Percentiles rank a stretch among this genome's conserved stretches.
Evolutionary conservation across 2,113 vertebrate species (phyloP).

Genomic region (Pheucticus melanocephalus): DNA sequence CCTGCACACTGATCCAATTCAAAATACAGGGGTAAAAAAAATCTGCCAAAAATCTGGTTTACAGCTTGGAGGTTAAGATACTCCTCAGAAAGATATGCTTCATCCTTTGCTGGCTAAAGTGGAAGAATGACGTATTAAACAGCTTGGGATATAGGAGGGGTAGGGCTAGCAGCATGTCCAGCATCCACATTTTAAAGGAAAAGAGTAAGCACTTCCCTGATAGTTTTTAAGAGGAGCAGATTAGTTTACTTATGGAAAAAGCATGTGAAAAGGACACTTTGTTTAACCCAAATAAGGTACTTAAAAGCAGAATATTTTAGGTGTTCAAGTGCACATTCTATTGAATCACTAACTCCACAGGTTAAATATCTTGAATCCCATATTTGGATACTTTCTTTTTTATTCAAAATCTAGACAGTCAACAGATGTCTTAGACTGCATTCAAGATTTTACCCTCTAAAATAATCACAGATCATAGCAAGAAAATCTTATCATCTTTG

Average conservation of each 20-base stretch:
- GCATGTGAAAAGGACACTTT: fast-evolving
- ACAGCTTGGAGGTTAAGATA: neutral
- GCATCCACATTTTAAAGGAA: neutral
- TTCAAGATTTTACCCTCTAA: neutral
- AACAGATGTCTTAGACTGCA: neutral
- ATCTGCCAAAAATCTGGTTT: neutral
- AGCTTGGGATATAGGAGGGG: neutral
- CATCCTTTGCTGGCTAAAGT: neutral
- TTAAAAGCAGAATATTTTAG: neutral
- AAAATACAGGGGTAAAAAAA: neutral
- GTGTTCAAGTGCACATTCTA: neutral
- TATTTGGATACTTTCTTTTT: neutral
- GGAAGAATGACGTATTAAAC: neutral
- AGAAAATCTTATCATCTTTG: neutral
- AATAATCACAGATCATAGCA: neutral
- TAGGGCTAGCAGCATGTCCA: neutral
- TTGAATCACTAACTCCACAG: neutral
- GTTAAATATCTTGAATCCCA: neutral
- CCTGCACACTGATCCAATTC: neutral
- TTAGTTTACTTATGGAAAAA: neutral
- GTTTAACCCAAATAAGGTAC: neutral
- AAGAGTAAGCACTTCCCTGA: neutral
- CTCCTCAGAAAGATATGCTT: neutral
- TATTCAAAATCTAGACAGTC: neutral
- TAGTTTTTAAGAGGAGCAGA: neutral